Evolutionary conservation across 1,140 invertebrate species (phyloP), one percentile per base, ranked within the genome.

Genomic region (Drosophila bipectinata): DNA sequence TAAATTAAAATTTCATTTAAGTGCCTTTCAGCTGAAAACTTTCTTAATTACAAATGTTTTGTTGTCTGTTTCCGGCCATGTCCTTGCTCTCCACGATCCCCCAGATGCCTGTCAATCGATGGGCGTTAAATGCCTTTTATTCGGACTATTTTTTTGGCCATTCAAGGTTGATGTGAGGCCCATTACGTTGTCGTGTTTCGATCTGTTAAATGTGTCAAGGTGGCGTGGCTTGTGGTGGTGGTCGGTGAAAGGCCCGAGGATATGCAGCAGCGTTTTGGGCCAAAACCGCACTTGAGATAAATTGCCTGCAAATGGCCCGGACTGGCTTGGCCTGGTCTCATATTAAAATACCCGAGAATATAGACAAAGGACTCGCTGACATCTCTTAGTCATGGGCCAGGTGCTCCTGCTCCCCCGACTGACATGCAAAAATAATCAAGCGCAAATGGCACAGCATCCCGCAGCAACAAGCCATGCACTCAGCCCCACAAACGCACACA

Each of bases 1-100:
- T 87, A 87, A 87, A 87, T 87, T 87, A 87, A 87, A 87, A 88
- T 87, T 87, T 87, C 83, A 87, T 87, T 88, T 74, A 83, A 87
- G 83, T 88, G 83, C 79, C 75, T 79, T 77, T 83, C 63, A 77
- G 59, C 62, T 56, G 74, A 79, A 77, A 87, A 87, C 83, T 87
- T 87, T 87, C 83, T 87, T 88, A 87, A 87, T 87, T 87, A 87
- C 83, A 77, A 87, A 87, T 88, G 75, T 87, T 71, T 68, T 84
- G 59, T 62, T 79, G 59, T 61, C 47, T 54, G 52, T 39, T 57
- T 30, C 28, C 59, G 34, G 49, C 49, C 61, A 21, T 32, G 44
- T 41, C 26, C 28, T 48, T 41, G 28, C 21, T 30, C 26, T 32
- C 37, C 34, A 3, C 18, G 32, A 21, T 10, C 15, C 39, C 28